These are phyloP conservation scores for Sitta europaea DNA, from an alignment of 2,113 vertebrate species.

Conservation along the genomic window DNA sequence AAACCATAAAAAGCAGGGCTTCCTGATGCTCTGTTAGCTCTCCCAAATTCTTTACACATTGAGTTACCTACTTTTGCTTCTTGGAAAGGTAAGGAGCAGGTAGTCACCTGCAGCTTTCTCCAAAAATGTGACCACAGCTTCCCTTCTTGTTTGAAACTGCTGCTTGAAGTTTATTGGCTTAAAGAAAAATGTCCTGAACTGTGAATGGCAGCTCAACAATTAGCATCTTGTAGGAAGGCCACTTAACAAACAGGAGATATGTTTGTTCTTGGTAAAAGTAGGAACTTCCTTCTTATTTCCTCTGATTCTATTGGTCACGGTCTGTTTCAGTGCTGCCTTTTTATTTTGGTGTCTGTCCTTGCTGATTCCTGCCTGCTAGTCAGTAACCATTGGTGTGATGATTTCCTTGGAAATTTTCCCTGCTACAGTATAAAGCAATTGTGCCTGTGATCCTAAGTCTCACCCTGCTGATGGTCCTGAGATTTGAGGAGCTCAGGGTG, in stretches of 20 bases:
- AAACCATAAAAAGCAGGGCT: background rate
- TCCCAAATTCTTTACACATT: background rate
- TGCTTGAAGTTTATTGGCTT: background rate
- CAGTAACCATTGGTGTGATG: background rate
- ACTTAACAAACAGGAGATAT: background rate
- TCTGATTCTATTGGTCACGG: fast-evolving
- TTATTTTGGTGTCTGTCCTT: fast-evolving
- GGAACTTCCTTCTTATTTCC: background rate
- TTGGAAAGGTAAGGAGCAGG: background rate
- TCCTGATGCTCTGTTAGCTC: background rate
- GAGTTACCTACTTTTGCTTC: background rate
- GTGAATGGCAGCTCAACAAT: background rate
- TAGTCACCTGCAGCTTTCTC: background rate
- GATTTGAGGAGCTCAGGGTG: background rate
- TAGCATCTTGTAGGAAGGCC: background rate
- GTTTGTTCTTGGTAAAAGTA: background rate
- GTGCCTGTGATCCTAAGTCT: background rate
- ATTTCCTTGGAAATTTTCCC: background rate
- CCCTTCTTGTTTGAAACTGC: background rate
- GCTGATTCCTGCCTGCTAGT: background rate
- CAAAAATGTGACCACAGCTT: background rate
- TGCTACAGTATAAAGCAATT: background rate
- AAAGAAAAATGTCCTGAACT: background rate
- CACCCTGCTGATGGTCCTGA: background rate
- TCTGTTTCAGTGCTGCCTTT: background rate